These are phyloP conservation scores for Ameiurus melas DNA, from an alignment of 2,113 vertebrate genomes.

Conservation along the genomic window DNA sequence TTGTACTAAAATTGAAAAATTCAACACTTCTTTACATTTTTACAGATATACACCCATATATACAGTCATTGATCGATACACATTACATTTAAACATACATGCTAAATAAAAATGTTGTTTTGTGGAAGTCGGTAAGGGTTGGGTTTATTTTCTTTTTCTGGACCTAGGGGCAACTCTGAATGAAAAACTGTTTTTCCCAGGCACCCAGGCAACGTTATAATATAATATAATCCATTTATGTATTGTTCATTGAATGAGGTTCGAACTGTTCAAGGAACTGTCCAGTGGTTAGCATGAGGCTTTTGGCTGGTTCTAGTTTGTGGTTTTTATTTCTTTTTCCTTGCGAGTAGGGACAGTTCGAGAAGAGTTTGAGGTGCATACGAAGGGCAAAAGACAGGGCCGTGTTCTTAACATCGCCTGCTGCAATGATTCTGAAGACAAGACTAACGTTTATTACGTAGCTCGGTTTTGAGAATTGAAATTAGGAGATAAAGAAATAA, in stretches of 20 bases:
- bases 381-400: conserved; percentile 1
- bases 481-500: not conserved
- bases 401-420: not conserved
- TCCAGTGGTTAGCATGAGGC: not conserved
- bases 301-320: conserved; percentile 10
- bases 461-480: not conserved
- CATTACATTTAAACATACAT: not conserved
- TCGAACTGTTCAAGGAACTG: not conserved
- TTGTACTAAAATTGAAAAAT: too few relatives aligned
- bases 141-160: not conserved
- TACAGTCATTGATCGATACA: not conserved
- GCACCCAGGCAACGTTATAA: not conserved
- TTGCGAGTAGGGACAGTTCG: not conserved
- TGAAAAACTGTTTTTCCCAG: not conserved
- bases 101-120: not conserved
- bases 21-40: too few relatives aligned
- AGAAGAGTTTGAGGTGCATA: conserved; percentile 1
- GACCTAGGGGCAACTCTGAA: not conserved
- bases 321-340: conserved; percentile 4
- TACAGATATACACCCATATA: not conserved
- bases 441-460: not conserved
- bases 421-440: not conserved
- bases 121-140: not conserved
- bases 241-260: not conserved
- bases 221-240: not conserved